A percentile compares a stretch with the other conserved stretches of the same genome.
Conservation (phyloP, 2,113 vertebrate species). For the Ptilonorhynchus violaceus region DNA sequence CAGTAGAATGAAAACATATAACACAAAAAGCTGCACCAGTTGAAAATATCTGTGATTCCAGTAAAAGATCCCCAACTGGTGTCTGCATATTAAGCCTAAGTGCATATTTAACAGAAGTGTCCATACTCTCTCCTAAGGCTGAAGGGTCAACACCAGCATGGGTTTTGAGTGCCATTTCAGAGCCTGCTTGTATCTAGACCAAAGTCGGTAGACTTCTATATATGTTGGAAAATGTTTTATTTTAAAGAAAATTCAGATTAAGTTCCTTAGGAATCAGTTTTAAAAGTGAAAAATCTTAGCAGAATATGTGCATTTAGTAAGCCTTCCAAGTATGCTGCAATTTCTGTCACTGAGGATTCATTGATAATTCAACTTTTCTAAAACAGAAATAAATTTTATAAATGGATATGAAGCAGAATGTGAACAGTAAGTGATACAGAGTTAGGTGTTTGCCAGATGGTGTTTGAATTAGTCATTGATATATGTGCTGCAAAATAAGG, state of each 20-base stretch:
- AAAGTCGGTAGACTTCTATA: neutral
- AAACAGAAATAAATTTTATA: neutral
- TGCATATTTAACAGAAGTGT: neutral
- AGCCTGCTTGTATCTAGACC: neutral
- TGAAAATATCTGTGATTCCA: neutral
- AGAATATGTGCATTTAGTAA: neutral
- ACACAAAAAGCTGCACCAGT: neutral
- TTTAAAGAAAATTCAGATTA: neutral
- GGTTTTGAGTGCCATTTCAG: neutral
- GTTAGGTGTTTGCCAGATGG: neutral
- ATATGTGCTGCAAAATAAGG: neutral
- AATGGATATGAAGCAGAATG: neutral
- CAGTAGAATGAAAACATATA: neutral
- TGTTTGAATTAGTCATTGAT: neutral
- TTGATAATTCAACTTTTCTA: neutral
- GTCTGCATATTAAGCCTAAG: neutral
- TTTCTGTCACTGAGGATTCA: neutral
- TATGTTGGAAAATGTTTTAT: neutral
- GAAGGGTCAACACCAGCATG: neutral
- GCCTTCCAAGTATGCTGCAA: neutral
- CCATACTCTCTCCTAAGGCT: neutral
- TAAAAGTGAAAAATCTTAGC: neutral
- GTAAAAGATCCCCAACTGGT: neutral
- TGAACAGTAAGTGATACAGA: neutral
- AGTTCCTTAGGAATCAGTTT: neutral